Evolutionary conservation across 1,140 invertebrate species (phyloP).

Genomic region (Chionoecetes opilio): DNA sequence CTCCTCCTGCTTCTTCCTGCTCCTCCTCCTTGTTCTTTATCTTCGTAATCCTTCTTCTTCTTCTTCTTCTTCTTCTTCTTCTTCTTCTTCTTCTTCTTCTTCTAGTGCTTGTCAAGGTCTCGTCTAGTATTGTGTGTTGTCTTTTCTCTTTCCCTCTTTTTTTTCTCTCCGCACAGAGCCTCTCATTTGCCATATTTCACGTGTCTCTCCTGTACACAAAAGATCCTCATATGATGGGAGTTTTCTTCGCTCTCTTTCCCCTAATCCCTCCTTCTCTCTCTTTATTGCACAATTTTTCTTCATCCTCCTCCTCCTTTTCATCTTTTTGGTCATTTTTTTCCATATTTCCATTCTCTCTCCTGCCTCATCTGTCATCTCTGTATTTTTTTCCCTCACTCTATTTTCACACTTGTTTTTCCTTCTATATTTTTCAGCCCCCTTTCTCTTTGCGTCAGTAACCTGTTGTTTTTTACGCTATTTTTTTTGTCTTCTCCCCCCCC

Average conservation of each 20-base stretch:
- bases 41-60: too few relatives aligned
- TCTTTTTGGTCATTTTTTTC: not conserved
- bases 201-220: too few relatives aligned
- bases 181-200: too few relatives aligned
- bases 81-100: too few relatives aligned
- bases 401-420: not conserved
- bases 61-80: too few relatives aligned
- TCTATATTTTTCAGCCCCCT: not conserved
- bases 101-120: too few relatives aligned
- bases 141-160: too few relatives aligned
- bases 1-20: too few relatives aligned
- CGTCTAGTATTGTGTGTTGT: too few relatives aligned
- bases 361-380: not conserved
- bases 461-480: not conserved
- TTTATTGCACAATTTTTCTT: not conserved
- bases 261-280: constrained; percentile 6
- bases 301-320: not conserved
- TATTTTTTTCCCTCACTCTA: not conserved
- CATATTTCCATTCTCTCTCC: not conserved
- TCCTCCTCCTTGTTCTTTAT: too few relatives aligned
- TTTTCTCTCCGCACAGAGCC: too few relatives aligned
- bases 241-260: not conserved
- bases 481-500: not conserved
- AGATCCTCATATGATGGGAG: too few relatives aligned
- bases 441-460: not conserved